Conservation (phyloP, 1,140 invertebrate species). For the Lineus longissimus region DNA sequence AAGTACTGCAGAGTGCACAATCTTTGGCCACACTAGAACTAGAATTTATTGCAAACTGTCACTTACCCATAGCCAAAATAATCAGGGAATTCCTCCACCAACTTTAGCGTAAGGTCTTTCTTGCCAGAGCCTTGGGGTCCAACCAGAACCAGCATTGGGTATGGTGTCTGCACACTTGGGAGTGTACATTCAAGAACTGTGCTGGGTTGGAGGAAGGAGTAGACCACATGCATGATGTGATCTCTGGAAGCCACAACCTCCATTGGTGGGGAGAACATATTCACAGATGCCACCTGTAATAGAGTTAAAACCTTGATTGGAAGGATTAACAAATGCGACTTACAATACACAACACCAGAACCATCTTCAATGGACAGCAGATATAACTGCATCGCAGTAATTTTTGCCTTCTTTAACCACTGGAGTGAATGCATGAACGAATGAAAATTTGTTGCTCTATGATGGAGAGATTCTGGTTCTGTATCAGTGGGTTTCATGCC, state of each 20-base stretch:
- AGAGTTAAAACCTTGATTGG: neutral
- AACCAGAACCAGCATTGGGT: constrained; percentile 53
- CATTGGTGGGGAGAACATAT: constrained; percentile 48
- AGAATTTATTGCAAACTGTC: no score
- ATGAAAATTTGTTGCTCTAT: no score
- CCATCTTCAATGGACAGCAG: neutral
- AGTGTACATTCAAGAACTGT: constrained; percentile 49
- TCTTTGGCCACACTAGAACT: no score
- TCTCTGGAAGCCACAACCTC: constrained; percentile 51
- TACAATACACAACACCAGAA: neutral
- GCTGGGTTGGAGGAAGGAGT: constrained; percentile 49
- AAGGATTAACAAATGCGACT: no score
- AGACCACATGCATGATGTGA: constrained; percentile 53
- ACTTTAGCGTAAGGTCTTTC: constrained; percentile 45
- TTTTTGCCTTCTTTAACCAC: no score
- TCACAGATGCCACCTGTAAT: constrained; percentile 44
- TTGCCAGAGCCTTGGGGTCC: constrained; percentile 52
- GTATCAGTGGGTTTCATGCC: no score
- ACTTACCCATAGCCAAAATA: constrained; percentile 53
- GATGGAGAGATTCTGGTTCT: no score
- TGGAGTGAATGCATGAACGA: no score
- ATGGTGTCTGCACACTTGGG: constrained; percentile 50
- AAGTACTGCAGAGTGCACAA: no score
- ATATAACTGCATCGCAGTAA: neutral
- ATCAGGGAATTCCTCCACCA: constrained; percentile 52